Evolutionary conservation across 2,888 invertebrate genomes (phyloP).

Genomic region (Drosophila multiciliata): DNA sequence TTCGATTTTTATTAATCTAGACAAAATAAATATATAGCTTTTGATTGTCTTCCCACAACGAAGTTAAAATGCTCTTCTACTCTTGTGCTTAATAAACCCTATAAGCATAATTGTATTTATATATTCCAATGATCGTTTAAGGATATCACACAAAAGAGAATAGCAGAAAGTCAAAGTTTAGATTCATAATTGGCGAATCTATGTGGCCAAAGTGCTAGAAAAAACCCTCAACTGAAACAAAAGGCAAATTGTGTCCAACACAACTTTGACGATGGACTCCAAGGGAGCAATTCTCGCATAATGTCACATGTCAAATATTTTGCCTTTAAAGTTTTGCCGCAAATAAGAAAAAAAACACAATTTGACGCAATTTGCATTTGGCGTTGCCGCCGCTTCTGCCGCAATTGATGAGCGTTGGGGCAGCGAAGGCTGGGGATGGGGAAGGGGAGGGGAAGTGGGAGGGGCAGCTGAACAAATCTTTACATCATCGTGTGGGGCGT

Average conservation of each 20-base stretch:
- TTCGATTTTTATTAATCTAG: background rate
- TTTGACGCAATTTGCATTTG: constrained; percentile 70
- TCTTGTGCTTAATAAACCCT: background rate
- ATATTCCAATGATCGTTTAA: background rate
- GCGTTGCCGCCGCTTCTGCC: constrained; percentile 70
- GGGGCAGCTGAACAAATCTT: constrained; percentile 1
- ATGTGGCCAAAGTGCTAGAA: background rate
- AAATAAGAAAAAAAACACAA: constrained; percentile 11
- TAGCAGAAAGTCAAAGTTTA: background rate
- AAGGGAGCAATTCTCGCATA: constrained; percentile 42
- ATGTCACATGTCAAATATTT: constrained; percentile 74
- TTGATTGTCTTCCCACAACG: background rate
- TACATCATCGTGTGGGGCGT: constrained; percentile 48
- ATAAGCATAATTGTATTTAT: background rate
- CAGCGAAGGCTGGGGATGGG: background rate
- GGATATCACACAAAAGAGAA: background rate
- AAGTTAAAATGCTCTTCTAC: constrained; percentile 8
- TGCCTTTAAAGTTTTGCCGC: constrained; percentile 73
- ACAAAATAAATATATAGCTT: too few species aligned
- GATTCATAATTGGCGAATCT: background rate
- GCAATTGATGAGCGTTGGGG: constrained; percentile 22
- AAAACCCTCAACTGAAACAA: constrained; percentile 3
- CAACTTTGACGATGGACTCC: constrained; percentile 19
- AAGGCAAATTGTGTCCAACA: constrained; percentile 46
- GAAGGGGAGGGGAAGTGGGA: background rate